Evolutionary conservation across 2,888 invertebrate genomes (phyloP).

Genomic region (Patella pellucida): DNA sequence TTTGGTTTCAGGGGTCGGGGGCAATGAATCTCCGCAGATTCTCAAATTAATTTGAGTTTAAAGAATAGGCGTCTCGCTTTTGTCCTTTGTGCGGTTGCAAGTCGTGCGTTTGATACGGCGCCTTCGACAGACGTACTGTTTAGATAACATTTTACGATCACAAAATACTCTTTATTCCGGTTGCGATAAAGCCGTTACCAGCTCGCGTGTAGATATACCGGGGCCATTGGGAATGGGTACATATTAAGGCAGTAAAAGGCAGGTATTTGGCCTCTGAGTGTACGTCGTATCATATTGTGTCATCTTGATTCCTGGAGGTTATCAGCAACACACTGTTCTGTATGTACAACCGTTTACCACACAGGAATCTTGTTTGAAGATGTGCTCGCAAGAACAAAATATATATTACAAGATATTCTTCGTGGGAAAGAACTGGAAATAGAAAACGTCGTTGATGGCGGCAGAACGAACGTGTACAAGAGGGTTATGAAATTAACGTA

Average conservation of each 20-base stretch:
- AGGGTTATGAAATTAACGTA: no score
- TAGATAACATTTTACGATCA: slow-evolving; percentile 3
- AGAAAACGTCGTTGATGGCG: no score
- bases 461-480: no score
- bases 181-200: background rate
- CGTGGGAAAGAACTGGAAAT: no score
- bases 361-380: no score
- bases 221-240: slow-evolving; percentile 11
- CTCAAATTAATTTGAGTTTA: background rate
- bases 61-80: background rate
- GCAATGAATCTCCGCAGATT: background rate
- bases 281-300: no score
- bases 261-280: no score
- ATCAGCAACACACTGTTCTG: no score
- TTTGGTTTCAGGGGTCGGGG: background rate
- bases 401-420: no score
- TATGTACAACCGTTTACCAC: no score
- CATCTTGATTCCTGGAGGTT: no score
- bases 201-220: background rate
- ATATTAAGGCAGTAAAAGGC: background rate
- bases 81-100: slow-evolving; percentile 4
- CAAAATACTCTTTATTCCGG: background rate
- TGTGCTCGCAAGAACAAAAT: no score
- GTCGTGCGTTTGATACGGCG: slow-evolving; percentile 9
- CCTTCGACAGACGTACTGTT: background rate